Evolutionary conservation across 2,797 vertebrate species (phyloP).

Genomic region (Nasua narica): DNA sequence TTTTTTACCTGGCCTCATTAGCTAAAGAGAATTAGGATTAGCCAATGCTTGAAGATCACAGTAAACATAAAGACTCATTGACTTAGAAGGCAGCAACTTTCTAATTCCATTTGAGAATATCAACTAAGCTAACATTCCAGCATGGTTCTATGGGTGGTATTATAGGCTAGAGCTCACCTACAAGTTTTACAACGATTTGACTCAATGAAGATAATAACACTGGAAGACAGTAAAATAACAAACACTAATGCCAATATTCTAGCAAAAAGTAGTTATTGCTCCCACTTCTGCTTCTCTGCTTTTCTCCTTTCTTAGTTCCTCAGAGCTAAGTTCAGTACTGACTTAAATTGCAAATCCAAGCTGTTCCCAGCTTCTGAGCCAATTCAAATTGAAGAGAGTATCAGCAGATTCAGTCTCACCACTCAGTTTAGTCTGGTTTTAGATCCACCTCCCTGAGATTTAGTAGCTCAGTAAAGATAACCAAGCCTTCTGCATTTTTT

Average conservation of each 20-base stretch:
- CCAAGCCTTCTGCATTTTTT: conserved; percentile 3
- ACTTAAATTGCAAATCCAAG: not conserved
- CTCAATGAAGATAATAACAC: not conserved
- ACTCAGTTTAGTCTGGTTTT: conserved; percentile 17
- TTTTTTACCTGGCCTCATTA: conserved; percentile 16
- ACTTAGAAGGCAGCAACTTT: not conserved
- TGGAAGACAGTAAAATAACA: not conserved
- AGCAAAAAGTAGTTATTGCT: not conserved
- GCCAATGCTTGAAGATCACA: conserved; percentile 38
- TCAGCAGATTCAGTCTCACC: not conserved
- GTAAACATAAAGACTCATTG: conserved; percentile 41
- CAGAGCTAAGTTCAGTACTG: not conserved
- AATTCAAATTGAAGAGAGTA: conserved; percentile 1
- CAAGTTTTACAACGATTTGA: not conserved
- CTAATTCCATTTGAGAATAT: not conserved
- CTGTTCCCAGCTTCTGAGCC: not conserved
- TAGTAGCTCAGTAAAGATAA: not conserved
- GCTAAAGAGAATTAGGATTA: conserved; percentile 42
- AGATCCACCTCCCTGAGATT: not conserved
- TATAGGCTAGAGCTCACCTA: conserved; percentile 12
- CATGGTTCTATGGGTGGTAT: not conserved
- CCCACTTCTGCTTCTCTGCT: not conserved
- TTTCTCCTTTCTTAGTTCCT: not conserved
- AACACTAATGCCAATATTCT: not conserved
- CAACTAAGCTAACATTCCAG: not conserved